Percentiles rank a stretch among this genome's conserved stretches.
phyloP scores from a whole-genome alignment of 2,797 vertebrate species.

The Acanthiza pusilla region DNA sequence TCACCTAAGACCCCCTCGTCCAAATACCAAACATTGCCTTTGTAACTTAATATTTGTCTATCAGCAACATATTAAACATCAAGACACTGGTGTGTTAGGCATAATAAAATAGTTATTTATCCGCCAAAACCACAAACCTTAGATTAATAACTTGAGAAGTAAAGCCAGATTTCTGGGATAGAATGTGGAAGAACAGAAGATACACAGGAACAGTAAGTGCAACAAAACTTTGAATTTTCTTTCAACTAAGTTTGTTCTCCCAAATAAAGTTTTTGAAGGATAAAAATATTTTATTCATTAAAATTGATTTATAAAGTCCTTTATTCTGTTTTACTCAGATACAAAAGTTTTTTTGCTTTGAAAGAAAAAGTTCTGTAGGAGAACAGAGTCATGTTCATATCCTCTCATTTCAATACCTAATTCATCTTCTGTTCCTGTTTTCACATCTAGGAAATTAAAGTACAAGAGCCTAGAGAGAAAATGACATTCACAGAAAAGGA shows the following conservation, averaged over 20 bases:
- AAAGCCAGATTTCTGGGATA: not conserved
- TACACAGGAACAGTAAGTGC: not conserved
- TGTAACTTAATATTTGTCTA: not conserved
- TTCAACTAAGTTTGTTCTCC: not conserved
- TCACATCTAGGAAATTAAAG: slow-evolving; percentile 64
- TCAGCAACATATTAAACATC: not conserved
- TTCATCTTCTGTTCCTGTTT: slow-evolving; percentile 38
- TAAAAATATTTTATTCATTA: not conserved
- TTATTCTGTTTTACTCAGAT: not conserved
- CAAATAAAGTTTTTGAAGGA: not conserved
- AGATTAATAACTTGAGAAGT: not conserved
- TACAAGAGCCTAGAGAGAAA: slow-evolving; percentile 50
- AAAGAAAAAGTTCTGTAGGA: slow-evolving; percentile 13
- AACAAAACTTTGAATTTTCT: not conserved
- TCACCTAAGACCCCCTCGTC: not conserved
- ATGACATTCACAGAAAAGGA: slow-evolving; percentile 59
- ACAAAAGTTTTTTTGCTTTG: not conserved
- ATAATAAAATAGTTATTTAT: not conserved
- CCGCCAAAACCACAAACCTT: not conserved
- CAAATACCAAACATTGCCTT: not conserved
- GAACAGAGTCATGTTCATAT: slow-evolving; percentile 6
- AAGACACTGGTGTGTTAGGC: not conserved
- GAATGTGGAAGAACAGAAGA: not conserved
- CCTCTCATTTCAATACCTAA: slow-evolving; percentile 20
- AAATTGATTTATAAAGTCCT: not conserved